Conservation (phyloP, 2,888 invertebrate species). For the Drosophila prolongata region DNA sequence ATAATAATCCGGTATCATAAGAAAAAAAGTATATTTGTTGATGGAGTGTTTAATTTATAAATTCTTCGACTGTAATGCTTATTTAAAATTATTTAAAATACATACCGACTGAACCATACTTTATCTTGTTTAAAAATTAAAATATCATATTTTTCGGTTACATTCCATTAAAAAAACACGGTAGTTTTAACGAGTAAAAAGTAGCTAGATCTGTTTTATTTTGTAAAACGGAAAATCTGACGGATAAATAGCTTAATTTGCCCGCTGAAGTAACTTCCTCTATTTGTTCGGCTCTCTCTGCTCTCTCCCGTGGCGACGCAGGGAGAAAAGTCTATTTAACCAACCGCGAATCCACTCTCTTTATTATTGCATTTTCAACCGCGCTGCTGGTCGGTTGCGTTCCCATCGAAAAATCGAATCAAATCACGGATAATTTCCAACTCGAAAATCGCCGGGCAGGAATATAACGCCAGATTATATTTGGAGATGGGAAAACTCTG, state of each 20-base stretch:
- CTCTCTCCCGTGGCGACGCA: conserved; percentile 1
- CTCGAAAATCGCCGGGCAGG: not conserved
- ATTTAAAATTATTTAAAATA: too few relatives aligned
- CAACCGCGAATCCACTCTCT: not conserved
- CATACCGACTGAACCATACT: too few relatives aligned
- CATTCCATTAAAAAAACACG: too few relatives aligned
- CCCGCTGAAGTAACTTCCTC: not conserved
- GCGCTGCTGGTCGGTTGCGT: conserved; percentile 1
- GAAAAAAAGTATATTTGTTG: too few relatives aligned
- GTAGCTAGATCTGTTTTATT: too few relatives aligned
- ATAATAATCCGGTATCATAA: too few relatives aligned
- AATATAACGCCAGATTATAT: not conserved
- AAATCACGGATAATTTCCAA: not conserved
- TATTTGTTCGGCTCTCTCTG: not conserved
- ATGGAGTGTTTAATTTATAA: too few relatives aligned
- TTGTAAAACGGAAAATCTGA: not conserved
- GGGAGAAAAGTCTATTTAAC: conserved; percentile 2
- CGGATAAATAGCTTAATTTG: not conserved
- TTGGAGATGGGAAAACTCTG: not conserved
- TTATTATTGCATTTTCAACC: conserved; percentile 6
- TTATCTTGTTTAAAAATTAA: too few relatives aligned
- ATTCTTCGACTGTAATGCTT: too few relatives aligned
- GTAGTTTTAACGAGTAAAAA: too few relatives aligned
- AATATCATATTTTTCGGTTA: too few relatives aligned
- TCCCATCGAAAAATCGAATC: not conserved